Conservation (phyloP, 2,797 vertebrate species). For the Neomorphus geoffroyi region DNA sequence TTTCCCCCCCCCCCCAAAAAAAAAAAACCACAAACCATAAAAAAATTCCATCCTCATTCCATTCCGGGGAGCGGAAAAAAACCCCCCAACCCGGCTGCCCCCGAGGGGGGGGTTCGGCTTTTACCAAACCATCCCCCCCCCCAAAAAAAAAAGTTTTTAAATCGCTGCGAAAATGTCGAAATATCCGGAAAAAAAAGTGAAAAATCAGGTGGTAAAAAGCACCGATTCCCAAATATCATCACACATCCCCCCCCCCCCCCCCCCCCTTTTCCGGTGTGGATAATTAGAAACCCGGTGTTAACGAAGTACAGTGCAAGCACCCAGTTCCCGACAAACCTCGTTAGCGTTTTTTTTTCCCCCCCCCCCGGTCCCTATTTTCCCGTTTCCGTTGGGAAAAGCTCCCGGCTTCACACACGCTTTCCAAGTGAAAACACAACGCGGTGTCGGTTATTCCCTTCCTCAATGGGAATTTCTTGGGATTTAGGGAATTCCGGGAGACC, state of each 20-base stretch:
- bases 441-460: not conserved
- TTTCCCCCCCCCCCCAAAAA: not conserved
- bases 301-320: constrained; percentile 73
- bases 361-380: not conserved
- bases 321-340: constrained; percentile 31
- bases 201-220: constrained; percentile 37
- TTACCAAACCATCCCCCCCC: no score
- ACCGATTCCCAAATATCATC: constrained; percentile 50
- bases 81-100: not conserved
- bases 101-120: no score
- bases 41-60: constrained; percentile 31
- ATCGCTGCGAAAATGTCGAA: not conserved
- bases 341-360: no score
- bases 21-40: not conserved
- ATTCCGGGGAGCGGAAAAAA: constrained; percentile 31
- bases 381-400: constrained; percentile 57
- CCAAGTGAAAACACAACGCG: not conserved
- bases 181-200: not conserved
- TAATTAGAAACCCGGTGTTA: constrained; percentile 39
- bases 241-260: not conserved
- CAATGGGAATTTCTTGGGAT: not conserved
- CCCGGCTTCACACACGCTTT: not conserved
- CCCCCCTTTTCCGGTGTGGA: not conserved
- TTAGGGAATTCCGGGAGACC: not conserved
- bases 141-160: not conserved